Evolutionary conservation across 2,797 vertebrate species (phyloP), one percentile per base, ranked within the genome.

Genomic region (Gallinago solitaria): DNA sequence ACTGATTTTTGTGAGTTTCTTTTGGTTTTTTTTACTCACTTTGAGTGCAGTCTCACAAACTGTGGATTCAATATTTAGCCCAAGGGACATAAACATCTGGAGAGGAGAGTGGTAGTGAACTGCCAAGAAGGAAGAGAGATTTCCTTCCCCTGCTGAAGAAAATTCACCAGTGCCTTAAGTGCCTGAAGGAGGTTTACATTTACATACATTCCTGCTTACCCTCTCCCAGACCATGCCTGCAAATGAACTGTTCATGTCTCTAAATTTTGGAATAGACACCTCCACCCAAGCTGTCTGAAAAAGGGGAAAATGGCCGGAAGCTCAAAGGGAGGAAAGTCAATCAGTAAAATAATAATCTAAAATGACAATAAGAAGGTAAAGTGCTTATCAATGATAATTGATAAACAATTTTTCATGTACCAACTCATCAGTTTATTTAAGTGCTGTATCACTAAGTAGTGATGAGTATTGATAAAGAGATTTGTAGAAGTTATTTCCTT

Each of bases 1-100:
- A 28, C 7, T n/a, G 5, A 51, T 5, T 75, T 81, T 67, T 51
- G 11, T 59, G 11, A 48, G 1, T 0, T 47, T 48, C 1, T 0
- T 45, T 45, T 16, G 41, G 16, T 39, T 81, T 84, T 56, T 56
- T 2, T 67, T 6, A 6, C 12, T 75, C 9, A 21, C 14, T 67
- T 39, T 74, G 15, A 69, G 11, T 37, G 32, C 28, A 56, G 47
- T 39, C 30, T 71, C 39, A 78, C 6, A 80, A 93, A 70, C 39
- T 74, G 27, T 50, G 18, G 0, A 68, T 68, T 88, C 19, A 68
- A 5, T 86, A 68, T 86, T 90, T 56, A 73, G 18, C 67, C 43
- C 56, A 69, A 82, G 63, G 37, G 63, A 69, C 24, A 9, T 9
- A 61, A 87, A 84, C 61, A 82, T 89, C 67, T 87, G 83, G 33